Percentiles rank a stretch among this genome's conserved stretches.
These are phyloP conservation scores for Hesperia comma DNA, from an alignment of 2,888 invertebrate genomes.

Conservation along the genomic window DNA sequence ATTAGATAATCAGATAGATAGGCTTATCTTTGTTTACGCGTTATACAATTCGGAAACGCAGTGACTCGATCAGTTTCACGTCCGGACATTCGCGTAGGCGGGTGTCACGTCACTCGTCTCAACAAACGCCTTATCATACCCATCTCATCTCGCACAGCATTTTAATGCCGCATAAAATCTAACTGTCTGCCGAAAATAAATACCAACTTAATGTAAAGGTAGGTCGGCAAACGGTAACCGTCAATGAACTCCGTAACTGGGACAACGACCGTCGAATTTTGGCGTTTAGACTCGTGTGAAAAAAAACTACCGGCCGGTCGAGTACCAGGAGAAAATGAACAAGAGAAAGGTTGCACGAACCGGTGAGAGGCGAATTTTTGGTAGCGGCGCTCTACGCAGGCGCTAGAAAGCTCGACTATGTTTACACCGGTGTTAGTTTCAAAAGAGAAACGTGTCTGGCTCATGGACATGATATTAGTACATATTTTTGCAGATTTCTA, in stretches of 20 bases:
- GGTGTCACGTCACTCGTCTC: conserved; percentile 29
- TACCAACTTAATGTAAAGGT: conserved; percentile 76
- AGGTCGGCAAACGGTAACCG: conserved; percentile 80
- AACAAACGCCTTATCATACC: conserved; percentile 56
- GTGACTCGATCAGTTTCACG: background rate
- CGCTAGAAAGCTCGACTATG: conserved; percentile 61
- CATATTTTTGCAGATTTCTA: conserved; percentile 31
- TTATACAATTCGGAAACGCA: background rate
- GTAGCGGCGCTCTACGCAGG: conserved; percentile 42
- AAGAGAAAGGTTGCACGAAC: conserved; percentile 65
- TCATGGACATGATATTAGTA: background rate
- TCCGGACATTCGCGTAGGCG: conserved; percentile 12
- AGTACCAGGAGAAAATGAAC: conserved; percentile 75
- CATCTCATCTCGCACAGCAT: conserved; percentile 69
- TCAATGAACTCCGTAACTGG: conserved; percentile 69
- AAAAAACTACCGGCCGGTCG: conserved; percentile 55
- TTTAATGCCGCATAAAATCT: conserved; percentile 75
- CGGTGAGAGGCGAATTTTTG: conserved; percentile 58
- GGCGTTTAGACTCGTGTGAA: conserved; percentile 65
- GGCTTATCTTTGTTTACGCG: too few relatives aligned
- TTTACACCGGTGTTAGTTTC: conserved; percentile 56
- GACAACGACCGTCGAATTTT: conserved; percentile 61
- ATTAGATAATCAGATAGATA: too few relatives aligned
- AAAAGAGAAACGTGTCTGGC: conserved; percentile 32
- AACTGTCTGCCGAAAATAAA: conserved; percentile 76